Evolutionary conservation across 2,888 invertebrate species (phyloP).

Genomic region (Ormia ochracea): DNA sequence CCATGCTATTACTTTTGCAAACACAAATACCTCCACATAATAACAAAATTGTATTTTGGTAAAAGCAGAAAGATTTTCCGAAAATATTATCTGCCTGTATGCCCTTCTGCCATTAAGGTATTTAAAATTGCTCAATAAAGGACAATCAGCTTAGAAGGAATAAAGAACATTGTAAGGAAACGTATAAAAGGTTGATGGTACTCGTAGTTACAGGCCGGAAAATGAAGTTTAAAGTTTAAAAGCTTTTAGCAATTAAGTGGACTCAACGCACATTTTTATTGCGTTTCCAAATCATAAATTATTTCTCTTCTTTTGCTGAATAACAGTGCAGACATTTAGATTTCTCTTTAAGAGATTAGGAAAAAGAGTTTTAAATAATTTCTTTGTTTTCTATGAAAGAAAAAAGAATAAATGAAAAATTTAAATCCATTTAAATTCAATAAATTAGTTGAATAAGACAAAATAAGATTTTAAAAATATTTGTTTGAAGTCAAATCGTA

Average conservation of each 20-base stretch:
- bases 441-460: too few relatives aligned
- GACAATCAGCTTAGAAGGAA: neutral
- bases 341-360: too few relatives aligned
- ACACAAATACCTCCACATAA: neutral
- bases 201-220: neutral
- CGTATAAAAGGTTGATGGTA: too few relatives aligned
- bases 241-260: slow-evolving; percentile 54
- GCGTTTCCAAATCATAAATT: slow-evolving; percentile 23
- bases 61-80: neutral
- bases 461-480: too few relatives aligned
- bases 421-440: too few relatives aligned
- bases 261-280: slow-evolving; percentile 48
- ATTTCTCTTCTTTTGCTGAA: neutral
- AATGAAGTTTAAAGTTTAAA: slow-evolving; percentile 38
- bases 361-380: too few relatives aligned
- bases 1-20: neutral
- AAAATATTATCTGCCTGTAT: slow-evolving; percentile 24
- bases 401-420: too few relatives aligned
- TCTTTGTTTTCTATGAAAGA: too few relatives aligned
- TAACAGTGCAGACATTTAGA: too few relatives aligned
- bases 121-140: neutral
- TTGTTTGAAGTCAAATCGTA: too few relatives aligned
- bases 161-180: neutral
- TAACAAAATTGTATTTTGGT: slow-evolving; percentile 1
- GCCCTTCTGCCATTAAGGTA: neutral